These are phyloP conservation scores for Diceros bicornis DNA, from an alignment of 2,797 vertebrate genomes.

Conservation along the genomic window DNA sequence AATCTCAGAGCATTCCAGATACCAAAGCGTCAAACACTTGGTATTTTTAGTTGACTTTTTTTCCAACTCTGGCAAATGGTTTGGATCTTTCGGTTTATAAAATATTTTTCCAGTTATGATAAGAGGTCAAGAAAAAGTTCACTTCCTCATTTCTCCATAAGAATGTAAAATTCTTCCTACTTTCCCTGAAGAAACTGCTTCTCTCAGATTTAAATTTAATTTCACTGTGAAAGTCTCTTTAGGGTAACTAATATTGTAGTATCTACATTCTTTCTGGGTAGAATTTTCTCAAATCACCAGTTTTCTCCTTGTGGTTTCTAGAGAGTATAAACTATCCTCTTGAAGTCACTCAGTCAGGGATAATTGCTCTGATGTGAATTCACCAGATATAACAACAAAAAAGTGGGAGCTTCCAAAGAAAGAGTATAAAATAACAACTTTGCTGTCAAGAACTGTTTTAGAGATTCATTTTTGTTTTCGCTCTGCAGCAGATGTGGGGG, in stretches of 20 bases:
- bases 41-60: neutral
- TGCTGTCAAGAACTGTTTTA: constrained; percentile 21
- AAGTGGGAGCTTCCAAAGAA: neutral
- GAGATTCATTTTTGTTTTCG: constrained; percentile 19
- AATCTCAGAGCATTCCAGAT: neutral
- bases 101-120: neutral
- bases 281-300: neutral
- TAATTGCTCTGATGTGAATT: constrained; percentile 5
- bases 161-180: neutral
- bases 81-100: neutral
- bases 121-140: neutral
- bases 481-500: neutral
- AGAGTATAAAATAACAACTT: constrained; percentile 55
- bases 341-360: neutral
- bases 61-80: neutral
- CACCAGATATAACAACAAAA: neutral
- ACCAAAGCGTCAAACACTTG: neutral
- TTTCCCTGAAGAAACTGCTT: neutral
- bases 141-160: neutral
- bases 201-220: constrained; percentile 59
- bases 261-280: neutral
- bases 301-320: constrained; percentile 40
- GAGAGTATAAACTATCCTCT: neutral
- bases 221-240: constrained; percentile 3
- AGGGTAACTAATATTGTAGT: neutral